Evolutionary conservation across 2,888 invertebrate species (phyloP).

Genomic region (Panzeria rudis): DNA sequence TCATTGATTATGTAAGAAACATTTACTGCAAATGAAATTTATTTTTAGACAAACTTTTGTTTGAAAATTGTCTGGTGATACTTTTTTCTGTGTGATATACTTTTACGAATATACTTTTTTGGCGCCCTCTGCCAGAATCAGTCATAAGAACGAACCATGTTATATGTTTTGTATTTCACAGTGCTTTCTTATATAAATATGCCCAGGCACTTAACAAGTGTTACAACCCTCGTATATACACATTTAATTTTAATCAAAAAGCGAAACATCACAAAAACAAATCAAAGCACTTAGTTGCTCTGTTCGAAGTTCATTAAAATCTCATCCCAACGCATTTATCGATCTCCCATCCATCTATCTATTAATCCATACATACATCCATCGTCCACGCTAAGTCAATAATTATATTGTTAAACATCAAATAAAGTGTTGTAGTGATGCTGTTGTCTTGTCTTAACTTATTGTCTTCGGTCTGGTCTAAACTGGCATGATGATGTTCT

Average conservation of each 20-base stretch:
- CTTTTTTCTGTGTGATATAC: too few species aligned
- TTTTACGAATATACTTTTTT: too few species aligned
- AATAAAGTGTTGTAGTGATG: slow-evolving; percentile 62
- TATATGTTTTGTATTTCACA: too few species aligned
- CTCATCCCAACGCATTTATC: slow-evolving; percentile 8
- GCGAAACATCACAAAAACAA: slow-evolving; percentile 48
- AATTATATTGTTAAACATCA: slow-evolving; percentile 73
- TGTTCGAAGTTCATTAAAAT: slow-evolving; percentile 59
- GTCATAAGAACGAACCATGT: too few species aligned
- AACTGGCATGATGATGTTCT: slow-evolving; percentile 55
- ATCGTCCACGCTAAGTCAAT: slow-evolving; percentile 60
- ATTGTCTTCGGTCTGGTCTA: slow-evolving; percentile 69
- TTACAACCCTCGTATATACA: slow-evolving; percentile 16
- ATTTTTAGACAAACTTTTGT: too few species aligned
- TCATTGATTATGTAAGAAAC: too few species aligned
- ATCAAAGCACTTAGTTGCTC: slow-evolving; percentile 80
- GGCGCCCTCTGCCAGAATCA: too few species aligned
- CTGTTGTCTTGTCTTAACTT: slow-evolving; percentile 61
- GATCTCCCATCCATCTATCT: slow-evolving; percentile 10
- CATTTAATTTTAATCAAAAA: slow-evolving; percentile 75
- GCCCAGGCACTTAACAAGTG: neutral
- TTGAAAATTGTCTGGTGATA: too few species aligned
- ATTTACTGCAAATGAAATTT: too few species aligned
- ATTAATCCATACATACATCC: slow-evolving; percentile 65
- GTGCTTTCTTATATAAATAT: too few species aligned